These are phyloP conservation scores for Hanleya hanleyi DNA, from an alignment of 2,888 invertebrate species.

Conservation along the genomic window DNA sequence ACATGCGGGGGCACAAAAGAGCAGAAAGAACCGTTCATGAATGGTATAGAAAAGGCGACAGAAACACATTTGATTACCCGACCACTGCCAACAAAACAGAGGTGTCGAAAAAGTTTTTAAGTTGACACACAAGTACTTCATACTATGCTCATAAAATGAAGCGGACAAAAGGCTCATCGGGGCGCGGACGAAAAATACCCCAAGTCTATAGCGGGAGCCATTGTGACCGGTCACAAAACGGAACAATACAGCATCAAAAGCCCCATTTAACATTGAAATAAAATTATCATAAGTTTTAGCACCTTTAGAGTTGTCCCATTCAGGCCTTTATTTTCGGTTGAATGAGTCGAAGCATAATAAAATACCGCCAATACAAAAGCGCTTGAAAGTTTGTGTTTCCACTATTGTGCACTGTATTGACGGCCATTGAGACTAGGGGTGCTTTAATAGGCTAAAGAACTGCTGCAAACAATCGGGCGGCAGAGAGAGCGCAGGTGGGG, in stretches of 20 bases:
- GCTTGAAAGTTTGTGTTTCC: not conserved
- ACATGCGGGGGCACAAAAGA: not conserved
- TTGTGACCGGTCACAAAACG: not conserved
- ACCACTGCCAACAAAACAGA: not conserved
- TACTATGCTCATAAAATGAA: not conserved
- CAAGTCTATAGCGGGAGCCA: not conserved
- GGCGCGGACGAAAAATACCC: not conserved
- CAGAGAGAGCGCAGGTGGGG: not conserved
- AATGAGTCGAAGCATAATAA: not conserved
- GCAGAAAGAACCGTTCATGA: not conserved
- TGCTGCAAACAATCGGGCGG: not conserved
- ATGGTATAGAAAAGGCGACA: not conserved
- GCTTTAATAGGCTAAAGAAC: not conserved
- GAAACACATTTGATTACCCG: not conserved
- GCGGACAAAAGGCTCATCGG: not conserved
- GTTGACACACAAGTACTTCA: not conserved
- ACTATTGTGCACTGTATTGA: not conserved
- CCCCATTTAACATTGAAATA: not conserved
- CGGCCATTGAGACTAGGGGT: not conserved
- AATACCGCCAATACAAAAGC: not conserved
- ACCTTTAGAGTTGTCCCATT: not conserved
- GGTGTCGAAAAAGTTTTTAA: not conserved
- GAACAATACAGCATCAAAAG: not conserved
- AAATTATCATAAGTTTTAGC: slow-evolving; percentile 8
- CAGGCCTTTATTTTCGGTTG: not conserved